These are phyloP conservation scores for Stegostoma tigrinum DNA, from an alignment of 2,113 vertebrate genomes.

Conservation along the genomic window DNA sequence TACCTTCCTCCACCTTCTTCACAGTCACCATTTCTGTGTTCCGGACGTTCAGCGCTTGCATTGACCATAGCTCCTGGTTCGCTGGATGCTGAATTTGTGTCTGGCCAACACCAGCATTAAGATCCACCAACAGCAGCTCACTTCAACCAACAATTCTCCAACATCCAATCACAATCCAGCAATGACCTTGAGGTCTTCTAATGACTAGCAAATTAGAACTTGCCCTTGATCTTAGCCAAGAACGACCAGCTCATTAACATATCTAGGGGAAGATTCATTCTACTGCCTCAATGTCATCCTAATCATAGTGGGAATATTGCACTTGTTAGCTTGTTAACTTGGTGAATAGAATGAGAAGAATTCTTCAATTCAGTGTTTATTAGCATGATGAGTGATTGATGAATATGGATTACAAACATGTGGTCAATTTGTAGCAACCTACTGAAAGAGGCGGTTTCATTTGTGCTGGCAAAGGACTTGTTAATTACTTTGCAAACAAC, in stretches of 20 bases:
- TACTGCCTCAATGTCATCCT: not conserved
- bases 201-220: no score
- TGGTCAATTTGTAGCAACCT: not conserved
- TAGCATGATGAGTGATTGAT: not conserved
- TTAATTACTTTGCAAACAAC: not conserved
- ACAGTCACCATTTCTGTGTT: no score
- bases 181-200: no score
- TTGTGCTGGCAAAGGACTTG: not conserved
- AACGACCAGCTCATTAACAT: not conserved
- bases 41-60: no score
- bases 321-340: not conserved
- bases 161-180: no score
- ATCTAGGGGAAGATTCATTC: not conserved
- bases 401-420: not conserved
- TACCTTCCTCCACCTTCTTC: no score
- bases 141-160: no score
- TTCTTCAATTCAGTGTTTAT: not conserved
- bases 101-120: no score
- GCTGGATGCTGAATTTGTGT: no score
- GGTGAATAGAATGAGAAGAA: not conserved
- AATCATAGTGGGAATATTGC: not conserved
- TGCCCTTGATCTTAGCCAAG: no score
- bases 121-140: no score
- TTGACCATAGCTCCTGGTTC: no score
- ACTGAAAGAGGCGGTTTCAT: not conserved